These are phyloP conservation scores for Listronotus bonariensis DNA, from an alignment of 1,140 invertebrate genomes.

Conservation along the genomic window DNA sequence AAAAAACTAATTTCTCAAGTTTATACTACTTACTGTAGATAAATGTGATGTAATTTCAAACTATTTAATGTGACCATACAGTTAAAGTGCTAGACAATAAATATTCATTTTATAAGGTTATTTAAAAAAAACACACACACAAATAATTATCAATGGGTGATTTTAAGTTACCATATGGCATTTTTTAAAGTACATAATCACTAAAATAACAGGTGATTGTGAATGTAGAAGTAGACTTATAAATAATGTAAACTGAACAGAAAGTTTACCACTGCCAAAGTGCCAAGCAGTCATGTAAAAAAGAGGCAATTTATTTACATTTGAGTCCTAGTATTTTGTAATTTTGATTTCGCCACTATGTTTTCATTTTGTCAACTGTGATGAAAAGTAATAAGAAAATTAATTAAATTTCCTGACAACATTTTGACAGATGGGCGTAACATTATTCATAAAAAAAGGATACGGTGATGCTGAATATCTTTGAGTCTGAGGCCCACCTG, in stretches of 20 bases:
- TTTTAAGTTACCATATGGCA: conserved; percentile 45
- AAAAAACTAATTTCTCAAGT: too few species aligned
- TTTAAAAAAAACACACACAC: too few species aligned
- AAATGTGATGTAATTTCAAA: too few species aligned
- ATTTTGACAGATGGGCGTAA: conserved; percentile 51
- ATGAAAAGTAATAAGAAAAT: conserved; percentile 17
- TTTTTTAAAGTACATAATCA: conserved; percentile 34
- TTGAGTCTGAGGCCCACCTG: conserved; percentile 49
- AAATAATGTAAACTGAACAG: neutral
- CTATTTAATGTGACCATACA: too few species aligned
- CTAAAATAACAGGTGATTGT: conserved; percentile 46
- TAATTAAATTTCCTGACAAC: conserved; percentile 40
- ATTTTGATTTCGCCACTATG: neutral
- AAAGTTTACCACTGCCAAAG: conserved; percentile 27
- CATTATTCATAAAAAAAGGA: conserved; percentile 48
- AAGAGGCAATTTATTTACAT: conserved; percentile 5
- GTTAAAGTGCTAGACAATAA: neutral
- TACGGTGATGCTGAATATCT: conserved; percentile 48
- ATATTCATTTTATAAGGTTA: too few species aligned
- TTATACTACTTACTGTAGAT: too few species aligned
- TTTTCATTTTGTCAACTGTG: neutral
- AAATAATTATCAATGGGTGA: neutral
- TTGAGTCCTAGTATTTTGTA: neutral
- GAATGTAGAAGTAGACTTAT: conserved; percentile 45
- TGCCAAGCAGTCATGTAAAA: conserved; percentile 10